Evolutionary conservation across 2,888 invertebrate genomes (phyloP).

Genomic region (Diogma glabrata): DNA sequence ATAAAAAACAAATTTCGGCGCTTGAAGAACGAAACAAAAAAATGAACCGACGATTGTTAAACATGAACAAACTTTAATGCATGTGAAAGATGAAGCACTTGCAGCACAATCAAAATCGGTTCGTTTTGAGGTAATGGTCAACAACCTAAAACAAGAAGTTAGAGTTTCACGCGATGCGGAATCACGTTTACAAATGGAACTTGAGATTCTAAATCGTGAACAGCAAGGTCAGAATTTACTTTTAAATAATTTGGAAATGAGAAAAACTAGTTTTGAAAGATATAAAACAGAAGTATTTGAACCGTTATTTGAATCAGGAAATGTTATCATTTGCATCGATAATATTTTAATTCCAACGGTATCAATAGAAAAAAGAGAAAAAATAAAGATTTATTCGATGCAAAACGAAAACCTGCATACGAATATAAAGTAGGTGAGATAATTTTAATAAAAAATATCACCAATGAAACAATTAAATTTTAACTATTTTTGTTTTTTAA

Average conservation of each 20-base stretch:
- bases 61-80: conserved; percentile 72
- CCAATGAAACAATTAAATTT: too few relatives aligned
- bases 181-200: conserved; percentile 64
- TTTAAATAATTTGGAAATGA: conserved; percentile 75
- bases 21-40: conserved; percentile 79
- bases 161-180: conserved; percentile 67
- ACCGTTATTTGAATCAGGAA: too few relatives aligned
- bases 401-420: too few relatives aligned
- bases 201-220: conserved; percentile 66
- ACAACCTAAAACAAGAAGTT: conserved; percentile 65
- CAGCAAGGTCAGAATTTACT: conserved; percentile 67
- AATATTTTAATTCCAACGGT: too few relatives aligned
- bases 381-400: too few relatives aligned
- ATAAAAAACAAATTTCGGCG: conserved; percentile 75
- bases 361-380: too few relatives aligned
- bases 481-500: too few relatives aligned
- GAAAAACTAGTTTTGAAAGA: conserved; percentile 77
- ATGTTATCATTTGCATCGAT: too few relatives aligned
- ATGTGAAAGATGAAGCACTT: conserved; percentile 67
- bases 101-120: conserved; percentile 58
- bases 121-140: conserved; percentile 62
- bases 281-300: conserved; percentile 75
- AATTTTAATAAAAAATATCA: too few relatives aligned
- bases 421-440: too few relatives aligned
- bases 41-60: conserved; percentile 70